Evolutionary conservation across 2,888 invertebrate genomes (phyloP), one percentile per base, ranked within the genome.

Genomic region (Iphiclides podalirius): DNA sequence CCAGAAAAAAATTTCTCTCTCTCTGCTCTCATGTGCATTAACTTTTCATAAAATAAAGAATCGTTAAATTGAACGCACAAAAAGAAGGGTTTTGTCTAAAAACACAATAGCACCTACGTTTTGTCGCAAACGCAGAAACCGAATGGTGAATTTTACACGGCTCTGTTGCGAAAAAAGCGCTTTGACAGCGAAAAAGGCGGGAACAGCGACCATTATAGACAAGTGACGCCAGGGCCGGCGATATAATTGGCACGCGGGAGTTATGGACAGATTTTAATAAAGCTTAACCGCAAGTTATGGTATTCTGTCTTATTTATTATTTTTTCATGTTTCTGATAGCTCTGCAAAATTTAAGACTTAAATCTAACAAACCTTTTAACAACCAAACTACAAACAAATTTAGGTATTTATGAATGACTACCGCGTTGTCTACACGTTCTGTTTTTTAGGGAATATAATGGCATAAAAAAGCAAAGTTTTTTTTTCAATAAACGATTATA

Each of bases 121-220:
- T 56, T 58, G 64, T 54, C 58, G 45, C 50, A 40, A 57, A 46
- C 58, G 66, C 63, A 61, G 61, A 64, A 63, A 58, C 66, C 53
- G 60, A 63, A 59, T 57, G 57, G 54, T 53, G 52, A 66, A 73
- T 72, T 73, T 69, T 70, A 67, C 70, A 59, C 67, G 55, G 66
- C 60, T 67, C 73, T 72, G 73, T 75, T 80, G 82, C 81, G 78
- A 80, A 84, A 85, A 85, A 84, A 80, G 67, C 68, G 82, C 83
- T 75, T 70, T 84, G 85, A 84, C 85, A 86, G 86, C 86, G 84
- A 82, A 85, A 86, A 86, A 80, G 83, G 86, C 84, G 85, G 85
- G 81, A 82, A 74, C 72, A 67, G 71, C 61, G 65, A 87, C 90
- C 90, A 91, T 91, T 91, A 90, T 86, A 76, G 77, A 78, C 91